Evolutionary conservation across 2,113 vertebrate species (phyloP).

Genomic region (Morone saxatilis): DNA sequence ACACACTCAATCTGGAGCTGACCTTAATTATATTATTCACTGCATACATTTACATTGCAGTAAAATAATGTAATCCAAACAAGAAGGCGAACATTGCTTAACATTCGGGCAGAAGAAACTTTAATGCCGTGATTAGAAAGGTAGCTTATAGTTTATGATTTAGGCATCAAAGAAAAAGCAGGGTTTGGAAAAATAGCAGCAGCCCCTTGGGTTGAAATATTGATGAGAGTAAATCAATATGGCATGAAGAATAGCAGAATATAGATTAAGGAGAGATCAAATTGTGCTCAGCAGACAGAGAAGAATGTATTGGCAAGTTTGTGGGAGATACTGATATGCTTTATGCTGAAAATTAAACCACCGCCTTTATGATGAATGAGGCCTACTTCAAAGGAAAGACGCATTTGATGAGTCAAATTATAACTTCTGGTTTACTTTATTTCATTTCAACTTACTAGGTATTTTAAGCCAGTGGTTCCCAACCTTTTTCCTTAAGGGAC

Average conservation of each 20-base stretch:
- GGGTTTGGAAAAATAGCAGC: slow-evolving; percentile 37
- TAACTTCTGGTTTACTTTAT: background rate
- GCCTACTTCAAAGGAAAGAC: background rate
- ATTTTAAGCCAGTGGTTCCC: background rate
- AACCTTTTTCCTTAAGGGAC: too few species aligned
- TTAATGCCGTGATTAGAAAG: background rate
- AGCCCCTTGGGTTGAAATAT: slow-evolving; percentile 52
- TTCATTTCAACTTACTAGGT: too few species aligned
- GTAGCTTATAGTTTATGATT: background rate
- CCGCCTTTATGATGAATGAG: slow-evolving; percentile 22
- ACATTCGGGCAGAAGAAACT: background rate
- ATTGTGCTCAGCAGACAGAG: slow-evolving; percentile 50
- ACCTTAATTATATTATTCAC: background rate
- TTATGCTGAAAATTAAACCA: slow-evolving; percentile 43
- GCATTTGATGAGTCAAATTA: background rate
- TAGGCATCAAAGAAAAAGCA: slow-evolving; percentile 20
- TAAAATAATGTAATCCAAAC: background rate
- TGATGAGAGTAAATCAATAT: slow-evolving; percentile 65
- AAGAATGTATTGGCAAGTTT: slow-evolving; percentile 41
- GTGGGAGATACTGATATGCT: slow-evolving; percentile 40
- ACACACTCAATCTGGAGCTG: background rate
- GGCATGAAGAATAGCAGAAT: slow-evolving; percentile 50
- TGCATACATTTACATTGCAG: background rate
- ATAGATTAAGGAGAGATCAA: slow-evolving; percentile 62
- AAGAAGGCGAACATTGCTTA: background rate